Evolutionary conservation across 2,797 vertebrate species (phyloP).

Genomic region (Propithecus perrieri): DNA sequence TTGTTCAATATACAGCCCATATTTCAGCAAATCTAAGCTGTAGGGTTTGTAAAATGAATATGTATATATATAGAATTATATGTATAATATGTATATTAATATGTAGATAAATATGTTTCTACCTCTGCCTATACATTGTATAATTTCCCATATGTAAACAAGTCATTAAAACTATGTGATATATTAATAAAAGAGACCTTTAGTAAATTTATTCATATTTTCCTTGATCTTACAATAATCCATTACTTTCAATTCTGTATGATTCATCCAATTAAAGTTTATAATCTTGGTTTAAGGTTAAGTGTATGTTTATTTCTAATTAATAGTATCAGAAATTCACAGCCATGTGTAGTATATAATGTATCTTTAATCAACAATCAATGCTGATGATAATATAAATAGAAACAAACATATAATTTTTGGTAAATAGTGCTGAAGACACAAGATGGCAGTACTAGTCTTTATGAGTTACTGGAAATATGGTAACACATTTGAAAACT

Average conservation of each 20-base stretch:
- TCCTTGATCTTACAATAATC: background rate
- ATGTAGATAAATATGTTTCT: background rate
- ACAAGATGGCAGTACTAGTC: conserved; percentile 72
- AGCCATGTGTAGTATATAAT: background rate
- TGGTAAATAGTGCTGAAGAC: conserved; percentile 52
- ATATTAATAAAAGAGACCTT: background rate
- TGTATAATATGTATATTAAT: background rate
- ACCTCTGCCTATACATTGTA: background rate
- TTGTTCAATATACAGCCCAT: background rate
- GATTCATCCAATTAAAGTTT: background rate
- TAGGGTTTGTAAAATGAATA: background rate
- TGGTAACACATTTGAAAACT: background rate
- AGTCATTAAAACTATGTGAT: background rate
- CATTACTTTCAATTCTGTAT: background rate
- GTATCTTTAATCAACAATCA: background rate
- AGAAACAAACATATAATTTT: background rate
- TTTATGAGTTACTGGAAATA: conserved; percentile 25
- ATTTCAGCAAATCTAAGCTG: background rate
- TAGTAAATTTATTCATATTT: background rate
- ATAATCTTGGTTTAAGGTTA: background rate
- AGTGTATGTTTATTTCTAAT: background rate
- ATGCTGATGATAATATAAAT: background rate
- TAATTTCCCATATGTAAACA: background rate
- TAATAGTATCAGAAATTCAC: background rate
- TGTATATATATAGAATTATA: background rate